Percentiles rank a stretch among this genome's conserved stretches.
Conservation (phyloP, 2,113 vertebrate species). For the Psilopsiagon aymara region DNA sequence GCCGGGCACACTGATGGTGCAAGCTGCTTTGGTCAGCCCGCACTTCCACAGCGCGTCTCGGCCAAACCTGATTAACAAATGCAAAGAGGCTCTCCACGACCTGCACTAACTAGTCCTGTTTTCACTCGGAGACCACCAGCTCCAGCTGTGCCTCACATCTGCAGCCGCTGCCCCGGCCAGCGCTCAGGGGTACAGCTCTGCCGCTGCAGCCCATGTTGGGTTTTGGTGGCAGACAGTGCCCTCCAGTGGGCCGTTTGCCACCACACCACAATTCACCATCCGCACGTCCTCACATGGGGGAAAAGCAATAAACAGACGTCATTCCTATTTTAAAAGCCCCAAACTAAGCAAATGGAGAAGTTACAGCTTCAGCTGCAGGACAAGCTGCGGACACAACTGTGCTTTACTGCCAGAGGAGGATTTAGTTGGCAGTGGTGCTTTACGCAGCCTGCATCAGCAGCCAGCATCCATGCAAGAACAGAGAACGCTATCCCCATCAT, state of each 20-base stretch:
- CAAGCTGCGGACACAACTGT: background rate
- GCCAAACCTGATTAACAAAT: background rate
- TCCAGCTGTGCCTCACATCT: background rate
- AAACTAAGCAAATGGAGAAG: too few species aligned
- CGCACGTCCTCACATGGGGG: background rate
- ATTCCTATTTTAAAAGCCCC: accelerated
- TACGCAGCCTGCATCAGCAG: background rate
- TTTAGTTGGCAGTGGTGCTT: accelerated
- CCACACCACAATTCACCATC: accelerated
- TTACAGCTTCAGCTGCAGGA: background rate
- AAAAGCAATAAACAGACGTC: too few species aligned
- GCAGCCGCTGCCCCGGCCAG: background rate
- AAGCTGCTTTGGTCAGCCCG: accelerated
- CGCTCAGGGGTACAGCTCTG: background rate
- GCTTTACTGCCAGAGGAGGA: background rate
- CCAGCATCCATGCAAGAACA: background rate
- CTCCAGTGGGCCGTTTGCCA: slow-evolving; percentile 17
- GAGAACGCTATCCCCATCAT: accelerated
- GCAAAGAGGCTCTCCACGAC: accelerated
- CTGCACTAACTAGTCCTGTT: accelerated
- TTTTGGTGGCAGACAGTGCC: slow-evolving; percentile 40
- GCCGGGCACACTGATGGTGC: accelerated
- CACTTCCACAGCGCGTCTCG: background rate
- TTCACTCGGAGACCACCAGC: accelerated
- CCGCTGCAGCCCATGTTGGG: background rate